Evolutionary conservation across 2,113 vertebrate genomes (phyloP), one percentile per base, ranked within the genome.

Genomic region (Litocranius walleri): DNA sequence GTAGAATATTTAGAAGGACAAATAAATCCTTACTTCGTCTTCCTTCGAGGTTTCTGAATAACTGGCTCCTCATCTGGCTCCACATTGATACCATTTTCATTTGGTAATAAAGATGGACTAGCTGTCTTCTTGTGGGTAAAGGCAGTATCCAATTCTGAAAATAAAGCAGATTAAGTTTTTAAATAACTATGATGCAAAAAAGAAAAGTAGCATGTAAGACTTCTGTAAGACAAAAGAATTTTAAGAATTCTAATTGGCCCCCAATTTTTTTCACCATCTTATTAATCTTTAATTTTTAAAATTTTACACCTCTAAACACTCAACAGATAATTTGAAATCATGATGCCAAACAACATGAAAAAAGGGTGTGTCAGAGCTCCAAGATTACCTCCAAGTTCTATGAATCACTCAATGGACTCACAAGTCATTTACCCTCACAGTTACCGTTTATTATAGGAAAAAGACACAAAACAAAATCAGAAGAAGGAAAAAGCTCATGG

Each of bases 41-140:
- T 99, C 98, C 99, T 99, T 91, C 98, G 99, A 87, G 98, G 97
- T 97, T 99, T 99, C 84, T 98, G 99, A 81, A 98, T 98, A 57
- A 99, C 98, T 6, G 99, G 98, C 91, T 99, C 99, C 94, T 99
- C 99, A n/a, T 99, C 98, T 1, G 99, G 98, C 57, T 98, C 99
- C 88, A 97, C 83, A 95, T 99, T 99, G 11, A 98, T 78, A 11
- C 99, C 97, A 27, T 99, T 99, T 96, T 99, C 99, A 78, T 99
- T 99, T 98, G 98, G 99, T 95, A 99, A 98, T 7, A 99, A 98
- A 36, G 99, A 97, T 62, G 98, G 93, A 94, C 77, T 93, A 23
- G 92, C 90, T 0, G 93, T 83, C 78, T 98, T 99, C 91, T 98
- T 98, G 92, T 99, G 98, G 6, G 97, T 98, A 92, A 99, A 98